Conservation (phyloP, 2,797 vertebrate species). For the Gymnothorax reevesii region DNA sequence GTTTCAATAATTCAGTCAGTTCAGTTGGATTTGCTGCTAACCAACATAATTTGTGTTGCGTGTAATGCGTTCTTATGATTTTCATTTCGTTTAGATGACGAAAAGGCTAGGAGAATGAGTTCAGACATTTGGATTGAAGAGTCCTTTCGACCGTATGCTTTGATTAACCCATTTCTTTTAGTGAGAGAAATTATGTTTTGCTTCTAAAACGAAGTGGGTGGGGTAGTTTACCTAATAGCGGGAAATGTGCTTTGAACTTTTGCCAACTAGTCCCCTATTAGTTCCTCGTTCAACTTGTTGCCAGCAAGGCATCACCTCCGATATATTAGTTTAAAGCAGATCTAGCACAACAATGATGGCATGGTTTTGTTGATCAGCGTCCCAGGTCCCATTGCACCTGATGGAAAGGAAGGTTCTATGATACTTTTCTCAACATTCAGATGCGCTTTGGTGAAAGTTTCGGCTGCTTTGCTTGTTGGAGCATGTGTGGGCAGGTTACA, state of each 20-base stretch:
- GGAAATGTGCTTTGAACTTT: background rate
- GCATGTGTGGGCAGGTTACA: background rate
- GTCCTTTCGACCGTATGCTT: background rate
- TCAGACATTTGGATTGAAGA: background rate
- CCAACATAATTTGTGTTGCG: background rate
- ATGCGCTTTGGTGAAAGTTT: background rate
- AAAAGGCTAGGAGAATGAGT: background rate
- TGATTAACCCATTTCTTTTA: background rate
- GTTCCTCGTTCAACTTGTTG: background rate
- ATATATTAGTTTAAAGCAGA: background rate
- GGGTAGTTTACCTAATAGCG: slow-evolving; percentile 5
- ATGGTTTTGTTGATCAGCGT: background rate
- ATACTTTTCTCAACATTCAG: background rate
- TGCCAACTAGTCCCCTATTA: background rate
- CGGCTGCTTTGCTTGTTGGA: no score
- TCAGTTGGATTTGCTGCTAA: background rate
- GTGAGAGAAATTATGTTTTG: background rate
- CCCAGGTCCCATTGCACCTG: background rate
- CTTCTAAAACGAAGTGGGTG: background rate
- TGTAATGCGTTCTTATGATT: background rate
- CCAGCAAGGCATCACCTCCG: background rate
- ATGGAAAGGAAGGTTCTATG: background rate
- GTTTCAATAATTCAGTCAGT: background rate
- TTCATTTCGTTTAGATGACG: background rate
- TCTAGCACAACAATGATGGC: background rate